A percentile compares a stretch with the other conserved stretches of the same genome.
Evolutionary conservation across 2,888 invertebrate species (phyloP).

Genomic region (Noctua janthe): DNA sequence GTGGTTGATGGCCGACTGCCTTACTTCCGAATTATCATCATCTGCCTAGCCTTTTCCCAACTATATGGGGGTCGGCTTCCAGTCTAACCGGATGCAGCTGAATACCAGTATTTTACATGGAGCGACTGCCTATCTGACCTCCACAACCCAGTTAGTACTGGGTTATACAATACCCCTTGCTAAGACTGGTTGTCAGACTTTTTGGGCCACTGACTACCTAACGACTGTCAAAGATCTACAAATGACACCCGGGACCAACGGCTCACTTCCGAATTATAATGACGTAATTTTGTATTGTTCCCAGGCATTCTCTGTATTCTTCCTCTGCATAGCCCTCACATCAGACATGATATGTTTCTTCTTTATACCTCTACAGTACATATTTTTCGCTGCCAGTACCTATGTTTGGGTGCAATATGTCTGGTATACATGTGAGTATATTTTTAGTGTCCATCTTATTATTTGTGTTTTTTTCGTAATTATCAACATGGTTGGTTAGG

Average conservation of each 20-base stretch:
- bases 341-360: constrained; percentile 99
- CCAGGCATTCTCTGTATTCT: constrained; percentile 99
- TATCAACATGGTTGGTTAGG: neutral
- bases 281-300: constrained; percentile 72
- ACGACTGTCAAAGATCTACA: no score
- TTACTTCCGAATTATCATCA: neutral
- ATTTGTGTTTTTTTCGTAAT: neutral
- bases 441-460: neutral
- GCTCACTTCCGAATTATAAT: neutral
- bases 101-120: no score
- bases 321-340: constrained; percentile 99
- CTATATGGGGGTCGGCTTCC: no score
- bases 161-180: no score
- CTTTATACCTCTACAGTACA: constrained; percentile 99
- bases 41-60: no score
- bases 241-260: no score
- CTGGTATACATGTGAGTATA: constrained; percentile 97
- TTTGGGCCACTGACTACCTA: no score
- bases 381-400: constrained; percentile 99
- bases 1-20: neutral
- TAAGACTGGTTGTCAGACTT: no score
- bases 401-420: constrained; percentile 99
- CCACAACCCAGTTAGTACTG: no score
- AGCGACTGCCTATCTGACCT: no score
- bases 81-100: no score